A percentile compares a stretch with the other conserved stretches of the same genome.
phyloP scores from a whole-genome alignment of 2,888 invertebrate species.

The Coremacera marginata region DNA sequence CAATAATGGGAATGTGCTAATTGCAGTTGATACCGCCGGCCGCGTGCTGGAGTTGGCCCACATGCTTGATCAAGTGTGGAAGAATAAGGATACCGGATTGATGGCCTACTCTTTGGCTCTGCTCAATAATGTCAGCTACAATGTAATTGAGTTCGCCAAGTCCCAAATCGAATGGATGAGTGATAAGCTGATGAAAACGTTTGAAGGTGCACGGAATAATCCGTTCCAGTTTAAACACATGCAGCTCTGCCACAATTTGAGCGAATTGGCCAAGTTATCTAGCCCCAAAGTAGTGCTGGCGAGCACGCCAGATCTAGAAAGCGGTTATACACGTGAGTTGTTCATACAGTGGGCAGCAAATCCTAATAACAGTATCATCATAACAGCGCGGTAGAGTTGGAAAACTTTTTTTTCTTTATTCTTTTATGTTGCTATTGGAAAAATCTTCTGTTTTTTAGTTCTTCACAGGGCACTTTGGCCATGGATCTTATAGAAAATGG shows the following conservation, averaged over 20 bases:
- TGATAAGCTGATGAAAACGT: conserved; percentile 94
- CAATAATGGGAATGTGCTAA: conserved; percentile 94
- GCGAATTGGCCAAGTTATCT: conserved; percentile 86
- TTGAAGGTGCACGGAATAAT: conserved; percentile 91
- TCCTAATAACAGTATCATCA: conserved; percentile 92
- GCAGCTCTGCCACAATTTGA: conserved; percentile 92
- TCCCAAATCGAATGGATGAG: conserved; percentile 99
- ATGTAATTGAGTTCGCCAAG: conserved; percentile 98
- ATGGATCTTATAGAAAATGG: conserved; percentile 84
- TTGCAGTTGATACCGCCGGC: conserved; percentile 97
- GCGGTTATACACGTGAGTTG: conserved; percentile 93
- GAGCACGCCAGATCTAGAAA: conserved; percentile 94
- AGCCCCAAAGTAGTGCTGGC: conserved; percentile 96
- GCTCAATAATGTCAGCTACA: conserved; percentile 96
- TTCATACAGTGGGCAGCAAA: conserved; percentile 95
- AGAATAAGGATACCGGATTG: conserved; percentile 95
- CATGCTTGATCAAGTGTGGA: conserved; percentile 95
- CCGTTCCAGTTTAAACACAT: conserved; percentile 96
- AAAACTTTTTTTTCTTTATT: not conserved
- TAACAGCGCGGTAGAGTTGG: conserved; percentile 80
- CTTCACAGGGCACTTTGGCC: conserved; percentile 84
- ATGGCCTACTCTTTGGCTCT: conserved; percentile 94
- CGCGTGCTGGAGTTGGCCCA: conserved; percentile 95
- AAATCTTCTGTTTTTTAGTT: conserved; percentile 69
- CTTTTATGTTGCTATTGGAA: not conserved